Percentiles rank a stretch among this genome's conserved stretches.
Conservation (phyloP, 1,140 invertebrate species). For the Drosophila biarmipes region DNA sequence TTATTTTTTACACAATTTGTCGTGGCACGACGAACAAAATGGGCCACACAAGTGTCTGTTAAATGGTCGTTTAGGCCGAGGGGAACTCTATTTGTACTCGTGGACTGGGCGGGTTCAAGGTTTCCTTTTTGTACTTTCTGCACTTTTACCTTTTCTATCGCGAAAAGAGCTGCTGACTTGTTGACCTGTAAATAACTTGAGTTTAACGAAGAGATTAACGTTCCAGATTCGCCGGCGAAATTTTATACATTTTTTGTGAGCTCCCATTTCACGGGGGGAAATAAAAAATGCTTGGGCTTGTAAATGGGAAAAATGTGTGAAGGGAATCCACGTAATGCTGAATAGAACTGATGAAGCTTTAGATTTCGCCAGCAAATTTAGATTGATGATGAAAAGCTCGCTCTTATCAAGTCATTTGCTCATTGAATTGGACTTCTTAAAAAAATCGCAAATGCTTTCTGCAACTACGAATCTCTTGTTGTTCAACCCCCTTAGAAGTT, state of each 20-base stretch:
- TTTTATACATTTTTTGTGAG: conserved; percentile 43
- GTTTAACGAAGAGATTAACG: conserved; percentile 59
- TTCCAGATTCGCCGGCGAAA: conserved; percentile 33
- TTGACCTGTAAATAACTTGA: conserved; percentile 63
- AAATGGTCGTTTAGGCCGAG: conserved; percentile 58
- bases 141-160: conserved; percentile 7
- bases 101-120: conserved; percentile 36
- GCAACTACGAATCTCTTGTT: not conserved
- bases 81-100: conserved; percentile 6
- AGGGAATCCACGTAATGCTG: conserved; percentile 10
- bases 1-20: conserved; percentile 65
- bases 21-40: conserved; percentile 45
- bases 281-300: conserved; percentile 13
- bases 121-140: conserved; percentile 9
- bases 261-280: not conserved
- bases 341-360: conserved; percentile 8
- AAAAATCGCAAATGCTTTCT: not conserved
- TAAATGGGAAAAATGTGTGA: conserved; percentile 1
- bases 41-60: conserved; percentile 56
- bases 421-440: too few relatives aligned
- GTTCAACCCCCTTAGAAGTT: not conserved
- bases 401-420: not conserved
- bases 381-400: not conserved
- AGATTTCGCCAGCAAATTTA: conserved; percentile 2
- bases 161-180: conserved; percentile 50